Evolutionary conservation across 2,113 vertebrate genomes (phyloP).

Genomic region (Clarias macrocephalus): DNA sequence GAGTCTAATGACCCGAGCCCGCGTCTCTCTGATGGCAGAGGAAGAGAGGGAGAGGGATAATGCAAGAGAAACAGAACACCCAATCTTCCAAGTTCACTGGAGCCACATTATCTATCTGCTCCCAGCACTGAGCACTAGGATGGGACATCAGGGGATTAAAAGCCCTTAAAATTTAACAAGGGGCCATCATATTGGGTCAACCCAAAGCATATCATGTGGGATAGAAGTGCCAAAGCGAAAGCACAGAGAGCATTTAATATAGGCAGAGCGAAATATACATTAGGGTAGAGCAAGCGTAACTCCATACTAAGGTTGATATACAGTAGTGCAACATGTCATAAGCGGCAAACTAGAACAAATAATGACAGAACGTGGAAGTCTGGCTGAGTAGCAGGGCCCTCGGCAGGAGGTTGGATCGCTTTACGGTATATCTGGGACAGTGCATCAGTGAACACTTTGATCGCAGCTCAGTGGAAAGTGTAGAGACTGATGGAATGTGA

Average conservation of each 20-base stretch:
- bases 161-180: constrained; percentile 42
- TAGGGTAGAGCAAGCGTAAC: neutral
- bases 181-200: constrained; percentile 37
- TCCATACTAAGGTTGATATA: neutral
- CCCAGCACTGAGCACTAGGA: constrained; percentile 27
- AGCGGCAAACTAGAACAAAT: constrained; percentile 27
- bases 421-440: constrained; percentile 43
- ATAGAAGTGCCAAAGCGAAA: constrained; percentile 12
- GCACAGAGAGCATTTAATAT: neutral
- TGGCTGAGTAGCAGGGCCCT: neutral
- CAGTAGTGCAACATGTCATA: neutral
- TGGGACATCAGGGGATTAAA: constrained; percentile 45
- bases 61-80: neutral
- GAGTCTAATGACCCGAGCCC: constrained; percentile 29
- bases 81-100: constrained; percentile 23
- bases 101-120: constrained; percentile 14
- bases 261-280: neutral
- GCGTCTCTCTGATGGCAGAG: neutral
- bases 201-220: constrained; percentile 5
- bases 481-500: constrained; percentile 6
- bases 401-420: constrained; percentile 11
- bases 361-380: constrained; percentile 15
- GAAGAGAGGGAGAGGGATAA: constrained; percentile 1
- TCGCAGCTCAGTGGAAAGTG: constrained; percentile 10
- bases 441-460: constrained; percentile 27